Conservation (phyloP, 64 coral and sea anemone species). For the Trachythela sp. region DNA sequence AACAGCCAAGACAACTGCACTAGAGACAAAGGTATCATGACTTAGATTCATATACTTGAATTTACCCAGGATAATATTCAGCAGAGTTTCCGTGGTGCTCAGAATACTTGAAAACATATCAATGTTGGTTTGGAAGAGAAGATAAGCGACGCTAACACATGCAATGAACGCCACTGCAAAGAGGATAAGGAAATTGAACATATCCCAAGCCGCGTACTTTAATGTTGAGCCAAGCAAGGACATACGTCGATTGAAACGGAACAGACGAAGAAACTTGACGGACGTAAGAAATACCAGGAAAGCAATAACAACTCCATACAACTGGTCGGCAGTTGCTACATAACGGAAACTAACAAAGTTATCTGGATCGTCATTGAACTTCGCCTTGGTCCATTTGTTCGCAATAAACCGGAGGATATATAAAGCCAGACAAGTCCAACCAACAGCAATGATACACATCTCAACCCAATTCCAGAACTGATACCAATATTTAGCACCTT, state of each 20-base stretch:
- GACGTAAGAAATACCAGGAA: conserved; percentile 84
- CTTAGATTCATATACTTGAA: conserved; percentile 83
- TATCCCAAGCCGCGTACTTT: conserved; percentile 48
- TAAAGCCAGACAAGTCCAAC: conserved; percentile 62
- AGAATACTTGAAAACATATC: conserved; percentile 81
- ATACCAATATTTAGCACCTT: neutral
- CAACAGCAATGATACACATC: conserved; percentile 41
- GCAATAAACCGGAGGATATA: conserved; percentile 73
- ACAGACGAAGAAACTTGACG: conserved; percentile 82
- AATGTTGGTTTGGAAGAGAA: conserved; percentile 75
- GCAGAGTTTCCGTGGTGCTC: conserved; percentile 66
- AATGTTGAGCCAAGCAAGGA: conserved; percentile 78
- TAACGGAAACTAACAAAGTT: conserved; percentile 71
- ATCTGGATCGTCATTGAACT: conserved; percentile 44
- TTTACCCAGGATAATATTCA: conserved; percentile 89
- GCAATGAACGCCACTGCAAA: conserved; percentile 85
- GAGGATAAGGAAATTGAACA: conserved; percentile 65
- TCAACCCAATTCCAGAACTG: conserved; percentile 82
- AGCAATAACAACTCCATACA: conserved; percentile 66
- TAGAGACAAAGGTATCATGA: conserved; percentile 59
- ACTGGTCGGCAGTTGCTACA: conserved; percentile 61
- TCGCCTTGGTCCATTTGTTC: conserved; percentile 55
- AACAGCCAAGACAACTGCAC: conserved; percentile 69
- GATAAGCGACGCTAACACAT: conserved; percentile 62
- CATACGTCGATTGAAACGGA: conserved; percentile 89